These are phyloP conservation scores for Malacoctenus gilli DNA, from an alignment of 2,797 vertebrate genomes.

Conservation along the genomic window DNA sequence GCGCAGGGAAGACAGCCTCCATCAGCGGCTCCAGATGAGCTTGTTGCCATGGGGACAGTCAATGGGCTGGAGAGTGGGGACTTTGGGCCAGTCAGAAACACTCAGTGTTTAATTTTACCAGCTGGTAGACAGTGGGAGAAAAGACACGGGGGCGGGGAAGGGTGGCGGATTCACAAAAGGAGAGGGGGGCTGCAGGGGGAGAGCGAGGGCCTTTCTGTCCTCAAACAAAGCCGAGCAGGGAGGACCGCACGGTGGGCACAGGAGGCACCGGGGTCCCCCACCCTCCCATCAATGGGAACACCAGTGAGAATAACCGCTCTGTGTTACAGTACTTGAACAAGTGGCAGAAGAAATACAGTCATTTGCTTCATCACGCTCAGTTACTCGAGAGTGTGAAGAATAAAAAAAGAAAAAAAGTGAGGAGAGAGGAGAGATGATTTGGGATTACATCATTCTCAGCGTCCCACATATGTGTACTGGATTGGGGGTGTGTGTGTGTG, in stretches of 20 bases:
- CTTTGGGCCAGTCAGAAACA: constrained; percentile 80
- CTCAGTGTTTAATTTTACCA: constrained; percentile 78
- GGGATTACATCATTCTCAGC: constrained; percentile 64
- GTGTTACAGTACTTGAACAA: constrained; percentile 3
- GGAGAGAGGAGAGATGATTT: constrained; percentile 41
- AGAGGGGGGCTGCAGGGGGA: constrained; percentile 32
- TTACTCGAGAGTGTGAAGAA: not conserved
- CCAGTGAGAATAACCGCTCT: constrained; percentile 16
- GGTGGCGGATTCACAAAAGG: constrained; percentile 51
- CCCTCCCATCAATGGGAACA: constrained; percentile 11
- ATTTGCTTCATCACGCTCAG: not conserved
- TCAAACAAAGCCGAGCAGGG: constrained; percentile 48
- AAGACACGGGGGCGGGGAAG: constrained; percentile 41
- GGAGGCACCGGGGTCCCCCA: constrained; percentile 35
- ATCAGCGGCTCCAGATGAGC: constrained; percentile 79
- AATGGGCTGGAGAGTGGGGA: constrained; percentile 80
- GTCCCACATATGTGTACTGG: constrained; percentile 60
- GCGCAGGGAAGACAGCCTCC: constrained; percentile 70
- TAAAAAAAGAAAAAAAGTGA: constrained; percentile 34
- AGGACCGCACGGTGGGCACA: constrained; percentile 29
- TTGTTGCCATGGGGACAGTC: constrained; percentile 86
- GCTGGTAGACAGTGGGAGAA: constrained; percentile 72
- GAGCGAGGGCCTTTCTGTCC: constrained; percentile 50
- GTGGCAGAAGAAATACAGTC: constrained; percentile 11
- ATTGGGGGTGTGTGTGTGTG: constrained; percentile 28